These are phyloP conservation scores for Nysson spinosus DNA, from an alignment of 2,888 invertebrate genomes.

Conservation along the genomic window DNA sequence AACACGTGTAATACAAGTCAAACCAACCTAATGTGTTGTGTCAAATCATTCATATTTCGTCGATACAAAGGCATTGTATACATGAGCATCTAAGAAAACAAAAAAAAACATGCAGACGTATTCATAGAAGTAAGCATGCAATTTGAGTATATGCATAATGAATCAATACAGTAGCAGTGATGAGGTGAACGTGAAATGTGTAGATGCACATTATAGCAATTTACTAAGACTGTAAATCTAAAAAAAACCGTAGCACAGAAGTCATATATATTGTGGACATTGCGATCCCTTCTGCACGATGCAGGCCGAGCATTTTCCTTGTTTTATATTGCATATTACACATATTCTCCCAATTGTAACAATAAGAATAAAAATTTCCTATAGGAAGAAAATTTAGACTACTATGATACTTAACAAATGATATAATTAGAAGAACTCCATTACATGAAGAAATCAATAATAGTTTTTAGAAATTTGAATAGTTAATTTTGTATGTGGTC, in stretches of 20 bases:
- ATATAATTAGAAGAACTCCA: slow-evolving; percentile 41
- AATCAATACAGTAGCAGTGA: slow-evolving; percentile 70
- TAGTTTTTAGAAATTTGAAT: slow-evolving; percentile 67
- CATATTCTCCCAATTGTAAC: slow-evolving; percentile 49
- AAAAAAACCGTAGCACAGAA: slow-evolving; percentile 53
- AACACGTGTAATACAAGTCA: slow-evolving; percentile 71
- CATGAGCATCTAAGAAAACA: slow-evolving; percentile 45
- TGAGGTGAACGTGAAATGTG: slow-evolving; percentile 55
- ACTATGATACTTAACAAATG: slow-evolving; percentile 42
- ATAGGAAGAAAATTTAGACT: slow-evolving; percentile 42
- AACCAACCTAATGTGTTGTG: slow-evolving; percentile 68
- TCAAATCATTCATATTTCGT: slow-evolving; percentile 65
- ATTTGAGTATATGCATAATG: slow-evolving; percentile 69
- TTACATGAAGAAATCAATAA: slow-evolving; percentile 53
- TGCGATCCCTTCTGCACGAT: slow-evolving; percentile 50
- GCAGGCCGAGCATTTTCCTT: slow-evolving; percentile 65
- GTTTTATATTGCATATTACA: slow-evolving; percentile 53
- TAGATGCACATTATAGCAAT: slow-evolving; percentile 69
- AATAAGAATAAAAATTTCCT: slow-evolving; percentile 58
- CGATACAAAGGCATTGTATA: slow-evolving; percentile 46
- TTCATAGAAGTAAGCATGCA: slow-evolving; percentile 69
- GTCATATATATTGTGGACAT: slow-evolving; percentile 43
- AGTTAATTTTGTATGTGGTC: slow-evolving; percentile 72
- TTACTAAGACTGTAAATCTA: slow-evolving; percentile 71
- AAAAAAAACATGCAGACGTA: slow-evolving; percentile 62